Percentiles rank a stretch among this genome's conserved stretches.
These are phyloP conservation scores for Setophaga kirtlandii DNA, from an alignment of 2,113 vertebrate species.

Conservation along the genomic window DNA sequence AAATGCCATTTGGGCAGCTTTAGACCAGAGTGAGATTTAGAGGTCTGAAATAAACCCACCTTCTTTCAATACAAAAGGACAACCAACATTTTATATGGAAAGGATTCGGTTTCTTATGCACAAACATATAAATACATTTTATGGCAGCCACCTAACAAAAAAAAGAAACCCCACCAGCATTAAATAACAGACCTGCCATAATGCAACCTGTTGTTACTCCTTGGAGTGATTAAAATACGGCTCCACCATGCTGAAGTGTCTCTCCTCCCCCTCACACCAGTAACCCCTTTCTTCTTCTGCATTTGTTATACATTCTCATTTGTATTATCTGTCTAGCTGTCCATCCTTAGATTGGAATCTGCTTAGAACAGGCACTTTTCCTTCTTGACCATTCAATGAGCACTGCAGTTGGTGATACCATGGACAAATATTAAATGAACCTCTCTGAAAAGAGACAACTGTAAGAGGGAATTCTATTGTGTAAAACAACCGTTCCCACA, in stretches of 20 bases:
- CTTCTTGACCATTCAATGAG: conserved; percentile 49
- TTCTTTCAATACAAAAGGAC: conserved; percentile 7
- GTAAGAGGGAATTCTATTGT: conserved; percentile 48
- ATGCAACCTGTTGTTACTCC: conserved; percentile 52
- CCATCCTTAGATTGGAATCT: conserved; percentile 32
- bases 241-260: background rate
- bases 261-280: conserved; percentile 30
- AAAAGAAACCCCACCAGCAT: background rate
- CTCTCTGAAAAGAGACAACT: conserved; percentile 47
- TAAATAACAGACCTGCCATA: conserved; percentile 64
- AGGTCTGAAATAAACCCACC: conserved; percentile 23
- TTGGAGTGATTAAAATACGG: conserved; percentile 61
- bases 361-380: conserved; percentile 36
- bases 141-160: conserved; percentile 37
- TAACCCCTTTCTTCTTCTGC: conserved; percentile 18
- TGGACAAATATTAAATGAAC: conserved; percentile 48
- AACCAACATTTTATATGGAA: conserved; percentile 39
- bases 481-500: background rate
- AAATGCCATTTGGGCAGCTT: conserved; percentile 50
- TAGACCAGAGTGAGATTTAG: conserved; percentile 47
- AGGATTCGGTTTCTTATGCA: conserved; percentile 42
- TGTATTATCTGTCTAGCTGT: conserved; percentile 33
- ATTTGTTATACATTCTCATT: conserved; percentile 41
- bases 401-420: conserved; percentile 49
- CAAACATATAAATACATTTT: conserved; percentile 69